Percentiles rank a stretch among this genome's conserved stretches.
Evolutionary conservation across 2,888 invertebrate genomes (phyloP).

Genomic region (Tryphoninae sp.): DNA sequence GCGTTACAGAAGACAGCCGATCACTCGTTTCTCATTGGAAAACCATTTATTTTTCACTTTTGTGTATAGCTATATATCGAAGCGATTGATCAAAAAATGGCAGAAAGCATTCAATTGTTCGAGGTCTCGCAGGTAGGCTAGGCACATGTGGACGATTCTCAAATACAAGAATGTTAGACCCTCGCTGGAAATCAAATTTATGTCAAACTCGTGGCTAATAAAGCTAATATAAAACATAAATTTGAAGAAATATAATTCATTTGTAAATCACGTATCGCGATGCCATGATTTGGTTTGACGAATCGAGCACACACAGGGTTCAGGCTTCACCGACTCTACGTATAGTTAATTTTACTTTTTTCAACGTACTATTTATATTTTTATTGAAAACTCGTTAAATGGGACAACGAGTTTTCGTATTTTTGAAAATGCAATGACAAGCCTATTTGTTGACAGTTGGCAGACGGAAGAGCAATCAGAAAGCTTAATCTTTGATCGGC

Average conservation of each 20-base stretch:
- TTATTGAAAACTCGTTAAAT: too few relatives aligned
- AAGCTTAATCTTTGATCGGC: too few relatives aligned
- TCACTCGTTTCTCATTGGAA: conserved; percentile 38
- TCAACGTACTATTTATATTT: background rate
- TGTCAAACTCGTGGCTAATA: background rate
- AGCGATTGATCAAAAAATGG: background rate
- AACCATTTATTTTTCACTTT: conserved; percentile 50
- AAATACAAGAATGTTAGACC: background rate
- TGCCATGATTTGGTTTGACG: background rate
- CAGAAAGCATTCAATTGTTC: conserved; percentile 6
- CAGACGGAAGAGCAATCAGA: too few relatives aligned
- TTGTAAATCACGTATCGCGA: background rate
- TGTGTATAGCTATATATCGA: background rate
- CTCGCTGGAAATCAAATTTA: background rate
- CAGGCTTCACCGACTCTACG: background rate
- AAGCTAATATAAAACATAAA: background rate
- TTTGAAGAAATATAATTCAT: background rate
- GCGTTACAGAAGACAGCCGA: background rate
- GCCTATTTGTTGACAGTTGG: too few relatives aligned
- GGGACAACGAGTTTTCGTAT: too few relatives aligned
- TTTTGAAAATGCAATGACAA: too few relatives aligned
- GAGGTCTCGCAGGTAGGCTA: conserved; percentile 24
- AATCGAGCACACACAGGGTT: background rate
- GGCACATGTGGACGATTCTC: background rate
- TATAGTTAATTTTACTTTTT: background rate